phyloP scores from a whole-genome alignment of 1,140 invertebrate species.

The Drosophila lowei region DNA sequence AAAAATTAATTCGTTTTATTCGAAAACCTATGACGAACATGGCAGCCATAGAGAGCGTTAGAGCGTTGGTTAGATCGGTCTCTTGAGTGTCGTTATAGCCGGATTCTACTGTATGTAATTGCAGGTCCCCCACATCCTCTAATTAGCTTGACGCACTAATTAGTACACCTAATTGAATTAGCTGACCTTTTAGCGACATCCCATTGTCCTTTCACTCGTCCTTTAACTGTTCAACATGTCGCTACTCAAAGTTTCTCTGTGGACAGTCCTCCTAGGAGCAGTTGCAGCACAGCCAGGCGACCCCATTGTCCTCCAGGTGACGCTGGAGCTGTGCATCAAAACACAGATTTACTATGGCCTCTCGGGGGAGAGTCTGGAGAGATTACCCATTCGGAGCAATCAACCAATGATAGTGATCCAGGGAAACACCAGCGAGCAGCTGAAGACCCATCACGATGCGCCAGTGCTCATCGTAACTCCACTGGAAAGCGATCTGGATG shows the following conservation, averaged over 20 bases:
- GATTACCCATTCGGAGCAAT: neutral
- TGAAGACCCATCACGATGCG: slow-evolving; percentile 18
- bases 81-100: no score
- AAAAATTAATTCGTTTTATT: no score
- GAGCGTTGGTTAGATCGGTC: no score
- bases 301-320: slow-evolving; percentile 10
- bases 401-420: slow-evolving; percentile 8
- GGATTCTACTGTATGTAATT: no score
- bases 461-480: slow-evolving; percentile 22
- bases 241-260: neutral
- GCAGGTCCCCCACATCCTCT: neutral
- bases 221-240: slow-evolving; percentile 12
- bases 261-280: neutral
- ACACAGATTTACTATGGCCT: slow-evolving; percentile 16
- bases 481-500: slow-evolving; percentile 6
- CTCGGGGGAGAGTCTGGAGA: neutral
- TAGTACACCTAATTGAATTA: slow-evolving; percentile 4
- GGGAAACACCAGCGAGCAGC: slow-evolving; percentile 21
- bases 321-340: slow-evolving; percentile 5
- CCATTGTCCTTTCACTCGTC: slow-evolving; percentile 7
- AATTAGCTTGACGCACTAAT: slow-evolving; percentile 14
- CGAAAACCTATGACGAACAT: no score
- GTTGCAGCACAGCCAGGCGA: neutral
- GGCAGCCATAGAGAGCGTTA: no score
- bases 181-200: neutral